phyloP scores from a whole-genome alignment of 2,113 vertebrate species.

The Australoheros scitulus region DNA sequence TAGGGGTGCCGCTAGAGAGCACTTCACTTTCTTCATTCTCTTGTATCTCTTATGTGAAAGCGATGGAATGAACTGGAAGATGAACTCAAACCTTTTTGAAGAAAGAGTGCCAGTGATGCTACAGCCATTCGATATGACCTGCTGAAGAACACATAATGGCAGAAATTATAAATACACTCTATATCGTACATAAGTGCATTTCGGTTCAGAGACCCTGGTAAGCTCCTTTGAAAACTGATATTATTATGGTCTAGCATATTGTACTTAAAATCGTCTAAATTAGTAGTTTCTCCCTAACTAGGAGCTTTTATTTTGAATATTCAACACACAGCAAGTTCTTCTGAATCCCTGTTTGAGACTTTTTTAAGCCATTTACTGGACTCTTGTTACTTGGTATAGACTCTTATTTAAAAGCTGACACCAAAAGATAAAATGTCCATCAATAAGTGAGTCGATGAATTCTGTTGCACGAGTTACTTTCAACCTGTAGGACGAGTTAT shows the following conservation, averaged over 20 bases:
- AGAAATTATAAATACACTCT: not conserved
- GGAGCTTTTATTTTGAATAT: not conserved
- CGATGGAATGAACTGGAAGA: not conserved
- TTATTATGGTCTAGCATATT: not conserved
- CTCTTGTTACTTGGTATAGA: not conserved
- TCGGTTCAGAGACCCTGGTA: not conserved
- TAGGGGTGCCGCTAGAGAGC: conserved; percentile 2
- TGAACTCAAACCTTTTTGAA: not conserved
- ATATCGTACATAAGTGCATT: not conserved
- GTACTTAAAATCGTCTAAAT: not conserved
- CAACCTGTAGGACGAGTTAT: not conserved
- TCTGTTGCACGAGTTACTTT: not conserved
- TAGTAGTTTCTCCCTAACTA: not conserved
- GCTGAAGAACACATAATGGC: not conserved
- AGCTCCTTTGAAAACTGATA: not conserved
- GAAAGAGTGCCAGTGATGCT: not conserved
- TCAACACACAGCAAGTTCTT: not conserved
- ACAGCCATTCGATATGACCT: not conserved
- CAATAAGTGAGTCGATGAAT: not conserved
- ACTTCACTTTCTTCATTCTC: conserved; percentile 37
- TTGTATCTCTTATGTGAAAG: not conserved
- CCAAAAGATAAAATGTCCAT: not conserved
- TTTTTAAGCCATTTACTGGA: not conserved
- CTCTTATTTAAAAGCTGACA: not conserved
- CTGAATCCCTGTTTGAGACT: not conserved